phyloP scores from a whole-genome alignment of 1,140 invertebrate species.

The Prorops nasuta region DNA sequence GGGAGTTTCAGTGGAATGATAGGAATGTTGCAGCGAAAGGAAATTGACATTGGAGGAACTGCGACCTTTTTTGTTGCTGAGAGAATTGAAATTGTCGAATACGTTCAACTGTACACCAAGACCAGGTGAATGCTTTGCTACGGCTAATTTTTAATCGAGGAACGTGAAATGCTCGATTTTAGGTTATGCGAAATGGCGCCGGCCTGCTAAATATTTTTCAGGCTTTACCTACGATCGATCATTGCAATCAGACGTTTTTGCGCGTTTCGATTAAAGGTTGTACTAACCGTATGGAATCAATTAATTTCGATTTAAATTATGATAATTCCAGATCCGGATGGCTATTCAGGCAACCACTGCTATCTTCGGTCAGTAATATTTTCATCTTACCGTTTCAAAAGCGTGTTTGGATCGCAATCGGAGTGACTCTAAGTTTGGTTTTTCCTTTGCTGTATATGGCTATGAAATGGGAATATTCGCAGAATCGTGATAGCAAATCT shows the following conservation, averaged over 20 bases:
- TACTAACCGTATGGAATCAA: too few species aligned
- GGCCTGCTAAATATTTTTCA: too few species aligned
- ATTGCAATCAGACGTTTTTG: too few species aligned
- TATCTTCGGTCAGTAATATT: slow-evolving; percentile 67
- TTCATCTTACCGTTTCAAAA: slow-evolving; percentile 63
- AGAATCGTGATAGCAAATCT: background rate
- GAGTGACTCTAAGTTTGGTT: slow-evolving; percentile 52
- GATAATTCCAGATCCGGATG: slow-evolving; percentile 56
- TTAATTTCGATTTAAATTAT: background rate
- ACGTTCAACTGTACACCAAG: slow-evolving; percentile 62
- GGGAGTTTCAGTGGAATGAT: slow-evolving; percentile 66
- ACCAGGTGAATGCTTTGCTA: slow-evolving; percentile 48
- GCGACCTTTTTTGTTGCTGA: slow-evolving; percentile 62
- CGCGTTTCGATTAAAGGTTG: too few species aligned
- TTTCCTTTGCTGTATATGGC: slow-evolving; percentile 47
- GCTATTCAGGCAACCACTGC: slow-evolving; percentile 65
- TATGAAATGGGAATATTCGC: slow-evolving; percentile 46
- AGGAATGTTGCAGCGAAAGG: slow-evolving; percentile 58
- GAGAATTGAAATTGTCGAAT: slow-evolving; percentile 61
- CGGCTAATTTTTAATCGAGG: too few species aligned
- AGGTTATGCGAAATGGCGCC: too few species aligned
- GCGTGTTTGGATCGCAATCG: slow-evolving; percentile 61
- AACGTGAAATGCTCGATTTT: too few species aligned
- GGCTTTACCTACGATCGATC: too few species aligned
- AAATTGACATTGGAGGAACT: slow-evolving; percentile 66